These are phyloP conservation scores for Porphyrio hochstetteri DNA, from an alignment of 2,113 vertebrate species.

Conservation along the genomic window DNA sequence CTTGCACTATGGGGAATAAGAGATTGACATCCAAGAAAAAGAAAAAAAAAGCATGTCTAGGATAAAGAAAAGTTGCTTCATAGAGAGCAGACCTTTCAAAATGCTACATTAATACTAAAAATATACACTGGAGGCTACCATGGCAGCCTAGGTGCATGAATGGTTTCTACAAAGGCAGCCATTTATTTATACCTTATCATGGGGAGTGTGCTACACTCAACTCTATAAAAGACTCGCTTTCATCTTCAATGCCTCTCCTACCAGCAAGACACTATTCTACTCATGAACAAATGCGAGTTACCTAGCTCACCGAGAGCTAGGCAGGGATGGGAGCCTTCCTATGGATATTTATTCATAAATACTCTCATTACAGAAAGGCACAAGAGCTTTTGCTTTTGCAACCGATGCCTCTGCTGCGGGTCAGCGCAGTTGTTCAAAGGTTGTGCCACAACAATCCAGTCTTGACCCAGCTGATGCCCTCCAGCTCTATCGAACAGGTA, in stretches of 20 bases:
- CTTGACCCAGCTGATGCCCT: neutral
- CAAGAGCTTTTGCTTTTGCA: neutral
- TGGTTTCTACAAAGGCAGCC: neutral
- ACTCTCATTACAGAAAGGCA: neutral
- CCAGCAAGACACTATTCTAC: neutral
- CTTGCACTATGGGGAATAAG: neutral
- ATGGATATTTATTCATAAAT: neutral
- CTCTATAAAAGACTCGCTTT: neutral
- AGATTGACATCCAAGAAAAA: neutral
- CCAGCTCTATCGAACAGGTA: no score
- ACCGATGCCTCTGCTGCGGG: neutral
- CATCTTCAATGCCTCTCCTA: neutral
- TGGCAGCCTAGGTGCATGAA: neutral
- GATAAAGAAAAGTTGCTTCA: neutral
- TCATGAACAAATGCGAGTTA: neutral
- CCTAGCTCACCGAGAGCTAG: neutral
- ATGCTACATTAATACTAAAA: conserved; percentile 26
- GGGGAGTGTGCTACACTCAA: neutral
- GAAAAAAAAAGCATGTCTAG: neutral
- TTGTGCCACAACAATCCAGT: neutral
- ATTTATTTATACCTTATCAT: neutral
- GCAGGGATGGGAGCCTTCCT: neutral
- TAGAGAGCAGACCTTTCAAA: conserved; percentile 22
- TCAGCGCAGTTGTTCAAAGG: neutral
- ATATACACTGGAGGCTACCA: neutral